Evolutionary conservation across 1,140 invertebrate genomes (phyloP), one percentile per base, ranked within the genome.

Genomic region (Neodiprion fabricii): DNA sequence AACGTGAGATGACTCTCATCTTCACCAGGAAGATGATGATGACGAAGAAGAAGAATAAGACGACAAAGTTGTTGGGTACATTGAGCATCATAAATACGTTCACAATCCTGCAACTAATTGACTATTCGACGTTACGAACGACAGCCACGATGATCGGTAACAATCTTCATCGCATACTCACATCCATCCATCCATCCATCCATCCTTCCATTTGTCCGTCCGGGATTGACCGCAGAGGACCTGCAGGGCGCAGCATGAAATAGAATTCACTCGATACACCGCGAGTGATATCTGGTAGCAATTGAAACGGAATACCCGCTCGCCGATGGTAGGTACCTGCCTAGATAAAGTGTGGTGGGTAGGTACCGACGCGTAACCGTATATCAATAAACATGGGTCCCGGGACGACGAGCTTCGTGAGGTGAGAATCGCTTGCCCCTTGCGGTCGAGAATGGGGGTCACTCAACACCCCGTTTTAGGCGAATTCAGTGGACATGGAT

Each of bases 281-380:
- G 53, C 53, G 11, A 61, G 53, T 61, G 53, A 61, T 61, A 61
- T 61, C 53, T 17, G n/a, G 53, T 61, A 61, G 53, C 53, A 61
- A 61, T 61, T 61, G 53, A 61, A 61, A 61, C n/a, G 11, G n/a
- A 61, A 61, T 61, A 61, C 53, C n/a, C 4, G 11, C 53, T 61
- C n/a, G 53, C n/a, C 11, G 5, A 61, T 12, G n/a, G n/a, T 5
- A 61, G 53, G 28, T 40, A 40, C 28, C 28, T 3, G 28, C 28
- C 28, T 40, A 40, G 28, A 40, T 61, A 61, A 61, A 61, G 53
- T 61, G 53, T 12, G 11, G 53, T 14, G 53, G 53, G n/a, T 12
- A 14, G 53, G 53, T 61, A 17, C 53, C n/a, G 9, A 14, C 11
- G n/a, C 11, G 53, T 61, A 61, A 61, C 53, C 53, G 53, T 61